A percentile compares a stretch with the other conserved stretches of the same genome.
These are phyloP conservation scores for Myanophis thanlyinensis DNA, from an alignment of 2,113 vertebrate genomes.

Conservation along the genomic window DNA sequence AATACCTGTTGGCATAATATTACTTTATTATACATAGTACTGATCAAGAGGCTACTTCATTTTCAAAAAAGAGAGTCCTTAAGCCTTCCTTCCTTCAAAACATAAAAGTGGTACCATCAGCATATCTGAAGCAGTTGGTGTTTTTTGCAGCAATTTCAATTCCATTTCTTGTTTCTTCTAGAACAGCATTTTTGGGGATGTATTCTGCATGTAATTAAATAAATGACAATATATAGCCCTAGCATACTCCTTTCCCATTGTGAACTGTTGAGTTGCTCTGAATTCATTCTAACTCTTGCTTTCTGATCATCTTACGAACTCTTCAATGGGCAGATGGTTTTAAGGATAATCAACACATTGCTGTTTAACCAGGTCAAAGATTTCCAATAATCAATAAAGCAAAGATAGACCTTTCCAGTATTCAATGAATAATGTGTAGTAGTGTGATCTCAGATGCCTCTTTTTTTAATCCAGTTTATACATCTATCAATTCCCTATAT, in stretches of 20 bases:
- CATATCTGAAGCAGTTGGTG: not conserved
- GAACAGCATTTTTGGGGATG: not conserved
- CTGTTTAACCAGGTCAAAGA: not conserved
- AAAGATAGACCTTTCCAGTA: not conserved
- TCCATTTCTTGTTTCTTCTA: not conserved
- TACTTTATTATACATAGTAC: not conserved
- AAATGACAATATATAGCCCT: not conserved
- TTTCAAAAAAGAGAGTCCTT: not conserved
- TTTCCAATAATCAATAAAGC: not conserved
- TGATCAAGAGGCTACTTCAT: not conserved
- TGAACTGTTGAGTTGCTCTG: not conserved
- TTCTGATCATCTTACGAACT: not conserved
- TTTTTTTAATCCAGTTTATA: not conserved
- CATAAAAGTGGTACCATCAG: not conserved
- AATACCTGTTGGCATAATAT: not conserved
- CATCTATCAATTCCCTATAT: not conserved
- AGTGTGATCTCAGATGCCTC: not conserved
- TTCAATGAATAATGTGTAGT: not conserved
- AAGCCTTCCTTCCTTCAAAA: not conserved
- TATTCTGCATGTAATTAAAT: not conserved
- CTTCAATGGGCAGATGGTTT: not conserved
- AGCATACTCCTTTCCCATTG: not conserved
- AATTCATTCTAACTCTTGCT: not conserved
- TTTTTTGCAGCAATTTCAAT: not conserved
- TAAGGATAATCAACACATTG: not conserved